These are phyloP conservation scores for Hirundo rustica DNA, from an alignment of 2,797 vertebrate species.

Conservation along the genomic window DNA sequence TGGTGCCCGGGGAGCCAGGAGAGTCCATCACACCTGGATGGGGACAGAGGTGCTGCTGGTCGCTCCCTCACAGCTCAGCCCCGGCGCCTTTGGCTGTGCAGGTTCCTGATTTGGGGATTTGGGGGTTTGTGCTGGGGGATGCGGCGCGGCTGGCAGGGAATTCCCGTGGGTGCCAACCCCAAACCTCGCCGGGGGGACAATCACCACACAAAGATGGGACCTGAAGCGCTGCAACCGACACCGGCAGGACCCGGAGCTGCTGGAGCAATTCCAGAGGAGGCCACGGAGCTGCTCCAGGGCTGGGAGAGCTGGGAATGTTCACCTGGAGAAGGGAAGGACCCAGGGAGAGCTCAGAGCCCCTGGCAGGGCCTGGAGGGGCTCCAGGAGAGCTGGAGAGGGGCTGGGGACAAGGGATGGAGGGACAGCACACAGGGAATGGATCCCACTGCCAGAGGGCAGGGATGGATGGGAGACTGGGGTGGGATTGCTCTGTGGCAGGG, in stretches of 20 bases:
- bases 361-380: rapidly evolving
- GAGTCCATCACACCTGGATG: not conserved
- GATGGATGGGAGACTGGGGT: too few relatives aligned
- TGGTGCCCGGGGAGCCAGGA: not conserved
- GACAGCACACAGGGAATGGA: not conserved
- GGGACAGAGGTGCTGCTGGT: not conserved
- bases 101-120: too few relatives aligned
- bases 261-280: too few relatives aligned
- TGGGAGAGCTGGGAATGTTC: not conserved
- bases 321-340: not conserved
- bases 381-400: not conserved
- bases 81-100: rapidly evolving
- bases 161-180: not conserved
- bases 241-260: too few relatives aligned
- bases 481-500: too few relatives aligned
- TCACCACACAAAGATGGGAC: too few relatives aligned
- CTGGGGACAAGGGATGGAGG: too few relatives aligned
- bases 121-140: too few relatives aligned
- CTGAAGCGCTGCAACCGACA: too few relatives aligned
- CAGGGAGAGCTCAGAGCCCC: not conserved
- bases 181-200: too few relatives aligned
- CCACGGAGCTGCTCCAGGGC: not conserved
- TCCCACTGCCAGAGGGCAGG: too few relatives aligned
- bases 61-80: not conserved
- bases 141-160: not conserved